Evolutionary conservation across 2,888 invertebrate genomes (phyloP).

Genomic region (Galerucella pusilla): DNA sequence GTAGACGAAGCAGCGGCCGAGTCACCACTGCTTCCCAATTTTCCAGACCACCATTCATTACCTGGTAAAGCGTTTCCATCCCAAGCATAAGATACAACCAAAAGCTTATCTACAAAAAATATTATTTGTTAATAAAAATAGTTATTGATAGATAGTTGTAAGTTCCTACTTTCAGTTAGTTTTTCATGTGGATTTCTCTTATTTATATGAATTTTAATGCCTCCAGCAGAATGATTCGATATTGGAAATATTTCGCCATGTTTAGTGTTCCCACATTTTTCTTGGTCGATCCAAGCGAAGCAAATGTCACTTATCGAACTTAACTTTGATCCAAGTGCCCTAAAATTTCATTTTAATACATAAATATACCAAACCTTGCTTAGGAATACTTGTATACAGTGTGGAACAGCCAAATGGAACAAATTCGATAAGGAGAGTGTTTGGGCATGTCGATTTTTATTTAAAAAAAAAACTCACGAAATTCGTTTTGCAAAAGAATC

Average conservation of each 20-base stretch:
- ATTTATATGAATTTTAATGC: conserved; percentile 64
- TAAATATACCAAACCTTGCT: no score
- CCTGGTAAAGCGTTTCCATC: conserved; percentile 80
- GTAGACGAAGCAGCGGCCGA: conserved; percentile 73
- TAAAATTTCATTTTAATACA: not conserved
- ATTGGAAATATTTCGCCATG: conserved; percentile 60
- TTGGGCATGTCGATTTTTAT: no score
- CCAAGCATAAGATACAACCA: conserved; percentile 78
- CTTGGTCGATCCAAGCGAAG: conserved; percentile 72
- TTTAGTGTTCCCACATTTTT: conserved; percentile 65
- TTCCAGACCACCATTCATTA: conserved; percentile 77
- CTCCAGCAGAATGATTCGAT: conserved; percentile 50
- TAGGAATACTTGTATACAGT: no score
- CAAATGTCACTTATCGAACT: conserved; percentile 72
- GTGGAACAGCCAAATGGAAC: no score
- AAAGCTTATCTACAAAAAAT: conserved; percentile 59
- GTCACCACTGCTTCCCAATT: conserved; percentile 69
- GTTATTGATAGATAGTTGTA: not conserved
- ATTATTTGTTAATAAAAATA: not conserved
- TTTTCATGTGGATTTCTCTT: conserved; percentile 69
- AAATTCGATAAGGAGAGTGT: no score
- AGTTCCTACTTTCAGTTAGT: conserved; percentile 55
- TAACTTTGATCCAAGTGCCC: conserved; percentile 57
- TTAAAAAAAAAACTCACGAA: conserved; percentile 38
- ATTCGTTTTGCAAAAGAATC: conserved; percentile 73